Conservation (phyloP, 2,797 vertebrate genomes). For the Coreius guichenoti region DNA sequence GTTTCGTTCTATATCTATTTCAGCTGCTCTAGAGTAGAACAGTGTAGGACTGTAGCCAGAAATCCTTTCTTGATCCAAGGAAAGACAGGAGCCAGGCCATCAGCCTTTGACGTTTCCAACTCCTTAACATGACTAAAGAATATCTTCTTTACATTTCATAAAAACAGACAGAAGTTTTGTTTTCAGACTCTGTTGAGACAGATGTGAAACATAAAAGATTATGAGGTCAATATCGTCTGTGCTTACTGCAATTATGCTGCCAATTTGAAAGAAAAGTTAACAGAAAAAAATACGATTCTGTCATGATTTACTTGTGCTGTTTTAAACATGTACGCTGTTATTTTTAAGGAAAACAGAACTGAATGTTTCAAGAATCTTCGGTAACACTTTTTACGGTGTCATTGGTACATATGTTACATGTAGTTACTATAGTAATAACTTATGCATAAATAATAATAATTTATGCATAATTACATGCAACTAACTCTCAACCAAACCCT, state of each 20-base stretch:
- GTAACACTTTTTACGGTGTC: too few species aligned
- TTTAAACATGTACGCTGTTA: neutral
- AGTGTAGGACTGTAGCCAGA: slow-evolving; percentile 46
- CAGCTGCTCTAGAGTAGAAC: slow-evolving; percentile 46
- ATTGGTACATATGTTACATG: too few species aligned
- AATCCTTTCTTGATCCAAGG: slow-evolving; percentile 43
- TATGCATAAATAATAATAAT: too few species aligned
- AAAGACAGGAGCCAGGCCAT: neutral
- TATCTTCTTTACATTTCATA: neutral
- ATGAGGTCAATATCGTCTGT: neutral
- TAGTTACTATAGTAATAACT: too few species aligned
- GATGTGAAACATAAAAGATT: neutral
- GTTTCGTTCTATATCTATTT: slow-evolving; percentile 65
- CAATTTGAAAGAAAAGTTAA: neutral
- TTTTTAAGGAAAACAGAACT: neutral
- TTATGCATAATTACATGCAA: too few species aligned
- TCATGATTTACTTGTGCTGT: neutral
- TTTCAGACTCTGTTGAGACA: neutral
- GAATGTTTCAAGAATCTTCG: too few species aligned
- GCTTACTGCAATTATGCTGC: neutral
- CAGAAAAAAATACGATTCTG: neutral
- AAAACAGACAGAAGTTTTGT: neutral
- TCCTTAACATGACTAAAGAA: neutral
- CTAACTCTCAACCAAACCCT: too few species aligned
- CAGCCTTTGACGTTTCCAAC: neutral